Evolutionary conservation across 1,140 invertebrate species (phyloP), one percentile per base, ranked within the genome.

Genomic region (Achroia grisella): DNA sequence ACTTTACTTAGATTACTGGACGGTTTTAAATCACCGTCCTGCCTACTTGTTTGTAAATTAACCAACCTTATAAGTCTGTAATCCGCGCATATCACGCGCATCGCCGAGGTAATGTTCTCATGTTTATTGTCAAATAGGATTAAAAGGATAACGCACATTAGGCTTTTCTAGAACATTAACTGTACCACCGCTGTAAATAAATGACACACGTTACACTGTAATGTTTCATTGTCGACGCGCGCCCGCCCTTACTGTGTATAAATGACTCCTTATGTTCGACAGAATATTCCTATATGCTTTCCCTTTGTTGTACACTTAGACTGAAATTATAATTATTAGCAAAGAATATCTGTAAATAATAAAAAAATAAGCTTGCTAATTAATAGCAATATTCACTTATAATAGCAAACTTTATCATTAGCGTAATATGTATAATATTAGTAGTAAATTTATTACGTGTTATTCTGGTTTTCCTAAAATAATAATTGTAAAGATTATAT

Each of bases 41-140:
- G 12, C 14, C 17, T 39, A 44, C 44, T 48, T 46, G 45, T 52
- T 53, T 50, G 48, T 54, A 37, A 51, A 44, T 45, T 23, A 23
- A 6, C 17, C 17, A 51, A 54, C 13, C 55, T 52, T 42, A 52
- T 56, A 54, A 60, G 48, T 41, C 45, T 34, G 43, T 52, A 56
- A 56, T 56, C 52, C 44, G 34, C 29, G 51, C 46, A 52, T 55
- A 62, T 62, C 50, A 46, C n/a, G n/a, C n/a, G n/a, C 52, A 44
- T 48, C 14, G 39, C 44, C 48, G 13, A 30, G 41, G 56, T 41
- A 36, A 39, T 35, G 44, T 43, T 56, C 23, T 33, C 47, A 55
- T 59, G 62, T 65, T 67, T 73, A 70, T 65, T 62, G 52, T 65
- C 57, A 48, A 61, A 59, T 56, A 51, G 61, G 64, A 70, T 73